Evolutionary conservation across 2,113 vertebrate species (phyloP).

Genomic region (Hiodon alosoides): DNA sequence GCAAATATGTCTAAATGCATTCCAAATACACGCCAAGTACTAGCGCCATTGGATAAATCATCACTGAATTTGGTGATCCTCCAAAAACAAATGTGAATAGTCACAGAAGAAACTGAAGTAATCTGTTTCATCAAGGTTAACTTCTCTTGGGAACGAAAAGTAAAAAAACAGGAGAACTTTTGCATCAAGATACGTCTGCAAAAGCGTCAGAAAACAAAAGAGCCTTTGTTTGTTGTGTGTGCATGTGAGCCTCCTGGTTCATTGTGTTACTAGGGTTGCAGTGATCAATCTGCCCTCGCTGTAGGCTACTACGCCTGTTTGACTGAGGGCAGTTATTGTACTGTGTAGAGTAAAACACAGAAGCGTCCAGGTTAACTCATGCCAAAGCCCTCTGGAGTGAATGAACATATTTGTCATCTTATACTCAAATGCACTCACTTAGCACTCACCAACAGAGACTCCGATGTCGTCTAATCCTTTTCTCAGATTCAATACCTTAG

Average conservation of each 20-base stretch:
- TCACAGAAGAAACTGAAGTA: background rate
- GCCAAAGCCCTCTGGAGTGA: background rate
- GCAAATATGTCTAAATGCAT: no score
- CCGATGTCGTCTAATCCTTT: no score
- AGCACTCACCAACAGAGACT: no score
- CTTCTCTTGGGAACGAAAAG: background rate
- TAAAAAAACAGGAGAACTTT: background rate
- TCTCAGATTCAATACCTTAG: no score
- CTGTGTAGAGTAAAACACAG: background rate
- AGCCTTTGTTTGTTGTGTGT: background rate
- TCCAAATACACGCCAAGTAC: no score
- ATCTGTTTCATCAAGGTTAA: background rate
- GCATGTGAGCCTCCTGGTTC: background rate
- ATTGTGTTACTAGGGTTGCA: background rate
- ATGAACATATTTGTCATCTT: background rate
- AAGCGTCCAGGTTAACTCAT: background rate
- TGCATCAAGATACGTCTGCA: background rate
- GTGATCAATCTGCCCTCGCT: background rate
- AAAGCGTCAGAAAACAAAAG: background rate
- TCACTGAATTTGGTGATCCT: background rate
- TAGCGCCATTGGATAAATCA: background rate
- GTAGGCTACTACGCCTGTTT: background rate
- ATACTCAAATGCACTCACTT: background rate
- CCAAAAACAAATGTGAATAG: background rate
- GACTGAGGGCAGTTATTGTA: background rate